phyloP scores from a whole-genome alignment of 2,113 vertebrate species.

The Columba livia region DNA sequence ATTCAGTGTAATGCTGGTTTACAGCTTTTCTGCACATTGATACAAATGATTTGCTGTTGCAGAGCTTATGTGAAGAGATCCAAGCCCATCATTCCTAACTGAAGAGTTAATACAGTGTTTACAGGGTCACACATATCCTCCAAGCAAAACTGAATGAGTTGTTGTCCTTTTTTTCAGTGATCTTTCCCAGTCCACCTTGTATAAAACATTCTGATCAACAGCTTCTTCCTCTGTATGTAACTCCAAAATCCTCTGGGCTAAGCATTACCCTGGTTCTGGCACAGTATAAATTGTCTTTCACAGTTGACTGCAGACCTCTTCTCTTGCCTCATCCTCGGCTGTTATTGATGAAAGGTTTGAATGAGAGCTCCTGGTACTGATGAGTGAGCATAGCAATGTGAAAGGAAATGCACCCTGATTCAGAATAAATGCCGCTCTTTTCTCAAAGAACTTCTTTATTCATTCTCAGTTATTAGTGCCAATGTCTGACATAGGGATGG shows the following conservation, averaged over 20 bases:
- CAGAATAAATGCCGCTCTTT: neutral
- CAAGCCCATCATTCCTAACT: neutral
- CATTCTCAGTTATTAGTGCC: neutral
- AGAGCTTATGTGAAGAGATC: neutral
- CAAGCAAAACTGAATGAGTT: neutral
- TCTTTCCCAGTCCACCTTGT: constrained; percentile 3
- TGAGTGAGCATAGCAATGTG: neutral
- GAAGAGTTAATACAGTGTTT: neutral
- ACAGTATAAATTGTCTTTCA: constrained; percentile 58
- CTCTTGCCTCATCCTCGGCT: constrained; percentile 29
- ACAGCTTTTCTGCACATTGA: neutral
- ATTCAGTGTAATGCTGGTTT: neutral
- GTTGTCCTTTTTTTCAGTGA: neutral
- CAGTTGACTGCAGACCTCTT: neutral
- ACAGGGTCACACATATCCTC: neutral
- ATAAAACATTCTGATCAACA: constrained; percentile 15
- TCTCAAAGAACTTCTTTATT: constrained; percentile 7
- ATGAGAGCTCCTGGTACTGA: neutral
- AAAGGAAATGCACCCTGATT: neutral
- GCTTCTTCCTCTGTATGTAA: constrained; percentile 18
- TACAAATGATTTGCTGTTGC: neutral
- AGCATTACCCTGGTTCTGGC: constrained; percentile 55
- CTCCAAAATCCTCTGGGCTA: constrained; percentile 28
- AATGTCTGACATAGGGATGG: neutral
- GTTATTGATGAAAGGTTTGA: constrained; percentile 29